Evolutionary conservation across 2,888 invertebrate species (phyloP).

Genomic region (Hydropsyche betteni): DNA sequence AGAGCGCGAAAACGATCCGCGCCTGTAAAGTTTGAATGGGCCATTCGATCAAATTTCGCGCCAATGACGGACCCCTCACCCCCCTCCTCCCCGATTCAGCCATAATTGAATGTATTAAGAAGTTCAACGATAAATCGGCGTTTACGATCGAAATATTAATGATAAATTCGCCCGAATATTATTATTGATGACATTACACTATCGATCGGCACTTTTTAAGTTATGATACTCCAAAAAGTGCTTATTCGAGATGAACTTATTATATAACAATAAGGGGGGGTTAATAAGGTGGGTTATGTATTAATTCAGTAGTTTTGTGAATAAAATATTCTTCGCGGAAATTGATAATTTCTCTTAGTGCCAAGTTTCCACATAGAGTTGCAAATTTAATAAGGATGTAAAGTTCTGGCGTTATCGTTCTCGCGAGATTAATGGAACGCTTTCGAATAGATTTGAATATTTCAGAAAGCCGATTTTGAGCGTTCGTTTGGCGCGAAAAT

Average conservation of each 20-base stretch:
- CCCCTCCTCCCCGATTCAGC: background rate
- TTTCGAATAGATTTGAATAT: slow-evolving; percentile 28
- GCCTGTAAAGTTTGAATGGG: slow-evolving; percentile 24
- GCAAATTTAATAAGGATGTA: slow-evolving; percentile 28
- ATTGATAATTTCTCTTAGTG: slow-evolving; percentile 10
- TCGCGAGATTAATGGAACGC: slow-evolving; percentile 25
- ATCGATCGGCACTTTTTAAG: too few species aligned
- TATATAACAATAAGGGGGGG: background rate
- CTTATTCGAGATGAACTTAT: too few species aligned
- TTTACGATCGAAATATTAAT: slow-evolving; percentile 23
- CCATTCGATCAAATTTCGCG: slow-evolving; percentile 28
- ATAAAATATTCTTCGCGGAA: background rate
- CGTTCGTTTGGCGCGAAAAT: too few species aligned
- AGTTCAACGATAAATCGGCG: slow-evolving; percentile 27
- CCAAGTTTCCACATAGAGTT: slow-evolving; percentile 6
- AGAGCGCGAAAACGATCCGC: slow-evolving; percentile 11
- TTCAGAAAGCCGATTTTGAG: background rate
- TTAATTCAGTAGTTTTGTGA: slow-evolving; percentile 1
- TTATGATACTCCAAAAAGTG: too few species aligned
- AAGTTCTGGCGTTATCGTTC: slow-evolving; percentile 21
- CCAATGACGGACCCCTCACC: slow-evolving; percentile 15
- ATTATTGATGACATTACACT: background rate
- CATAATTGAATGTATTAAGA: slow-evolving; percentile 25
- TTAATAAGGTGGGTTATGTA: background rate
- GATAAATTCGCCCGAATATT: slow-evolving; percentile 23